Conservation (phyloP, 2,797 vertebrate species). For the Oreochromis mossambicus region DNA sequence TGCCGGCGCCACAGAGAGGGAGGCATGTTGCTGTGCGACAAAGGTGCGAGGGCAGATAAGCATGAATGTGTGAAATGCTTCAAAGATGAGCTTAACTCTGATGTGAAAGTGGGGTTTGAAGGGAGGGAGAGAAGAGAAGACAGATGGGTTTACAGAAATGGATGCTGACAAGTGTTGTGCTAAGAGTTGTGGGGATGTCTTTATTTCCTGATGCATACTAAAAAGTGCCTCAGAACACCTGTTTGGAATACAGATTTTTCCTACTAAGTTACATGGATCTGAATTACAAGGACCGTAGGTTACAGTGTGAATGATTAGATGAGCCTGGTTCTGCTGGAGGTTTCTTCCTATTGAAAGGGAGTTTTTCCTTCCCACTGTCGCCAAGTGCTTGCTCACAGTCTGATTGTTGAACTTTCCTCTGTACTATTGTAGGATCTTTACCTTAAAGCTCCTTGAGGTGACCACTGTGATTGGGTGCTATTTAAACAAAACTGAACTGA, state of each 20-base stretch:
- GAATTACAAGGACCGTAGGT: background rate
- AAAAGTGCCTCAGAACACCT: background rate
- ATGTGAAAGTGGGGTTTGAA: constrained; percentile 29
- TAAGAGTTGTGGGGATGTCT: constrained; percentile 22
- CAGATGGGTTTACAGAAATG: background rate
- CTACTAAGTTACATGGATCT: background rate
- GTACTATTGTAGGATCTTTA: background rate
- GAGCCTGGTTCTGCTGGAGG: background rate
- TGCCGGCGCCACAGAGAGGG: constrained; percentile 18
- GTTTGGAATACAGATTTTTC: background rate
- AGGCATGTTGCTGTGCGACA: constrained; percentile 55
- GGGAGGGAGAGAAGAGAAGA: background rate
- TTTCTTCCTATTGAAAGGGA: background rate
- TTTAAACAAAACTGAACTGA: background rate
- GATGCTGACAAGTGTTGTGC: constrained; percentile 29
- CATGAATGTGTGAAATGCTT: constrained; percentile 48
- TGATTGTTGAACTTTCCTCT: background rate
- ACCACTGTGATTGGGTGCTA: background rate
- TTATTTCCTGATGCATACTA: constrained; percentile 21
- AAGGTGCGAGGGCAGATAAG: constrained; percentile 69
- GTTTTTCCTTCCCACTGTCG: background rate
- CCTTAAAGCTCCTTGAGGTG: background rate
- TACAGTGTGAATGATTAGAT: background rate
- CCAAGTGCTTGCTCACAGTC: background rate
- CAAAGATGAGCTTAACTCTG: constrained; percentile 52